Base-by-base conservation (phyloP, 2,797 vertebrate genomes). In the Macropus fuliginosus region DNA sequence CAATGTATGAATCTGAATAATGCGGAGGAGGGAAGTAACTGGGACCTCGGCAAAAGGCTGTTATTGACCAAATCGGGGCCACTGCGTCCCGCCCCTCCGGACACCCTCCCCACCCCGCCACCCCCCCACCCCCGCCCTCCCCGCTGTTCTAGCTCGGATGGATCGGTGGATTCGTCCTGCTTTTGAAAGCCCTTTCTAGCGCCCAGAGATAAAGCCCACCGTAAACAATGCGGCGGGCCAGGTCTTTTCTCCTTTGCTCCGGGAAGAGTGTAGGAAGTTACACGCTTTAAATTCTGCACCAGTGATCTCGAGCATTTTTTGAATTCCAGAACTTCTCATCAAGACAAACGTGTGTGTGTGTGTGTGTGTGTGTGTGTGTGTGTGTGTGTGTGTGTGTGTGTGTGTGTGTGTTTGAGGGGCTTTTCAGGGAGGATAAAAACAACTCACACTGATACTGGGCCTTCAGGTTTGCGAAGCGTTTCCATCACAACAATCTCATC, bases 1-100 rank as follows among this genome's bases (percentile, higher is more conserved):
- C 98, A 98, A 98, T 97, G 98, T 98, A 98, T 98, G 98, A 98
- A 99, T 98, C 98, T 98, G 98, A 98, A 98, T 94, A 96, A 98
- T 92, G 98, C 96, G 98, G 98, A 98, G 97, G 98, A 96, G 0
- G 29, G 96, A 98, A 97, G 97, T 96, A 96, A 98, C 97, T 92
- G 97, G 95, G 95, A 90, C 95, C 96, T 57, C 95, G 92, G 96
- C 98, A 98, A 98, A 98, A 11, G 97, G 96, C 94, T 54, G 54
- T 57, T 98, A 97, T 93, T 95, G 95, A 98, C 96, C 89, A 92
- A 97, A 98, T 0, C 91, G 94, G 92, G 92, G 95, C 94, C 96
- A 95, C 97, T 97, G 94, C 97, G 94, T 94, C 96, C 90, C 92
- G 40, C 90, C 54, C 92, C 31, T 92, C 87, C 11, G 66, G 91